A percentile compares a stretch with the other conserved stretches of the same genome.
phyloP scores from a whole-genome alignment of 1,140 invertebrate species.

The Nephila pilipes region DNA sequence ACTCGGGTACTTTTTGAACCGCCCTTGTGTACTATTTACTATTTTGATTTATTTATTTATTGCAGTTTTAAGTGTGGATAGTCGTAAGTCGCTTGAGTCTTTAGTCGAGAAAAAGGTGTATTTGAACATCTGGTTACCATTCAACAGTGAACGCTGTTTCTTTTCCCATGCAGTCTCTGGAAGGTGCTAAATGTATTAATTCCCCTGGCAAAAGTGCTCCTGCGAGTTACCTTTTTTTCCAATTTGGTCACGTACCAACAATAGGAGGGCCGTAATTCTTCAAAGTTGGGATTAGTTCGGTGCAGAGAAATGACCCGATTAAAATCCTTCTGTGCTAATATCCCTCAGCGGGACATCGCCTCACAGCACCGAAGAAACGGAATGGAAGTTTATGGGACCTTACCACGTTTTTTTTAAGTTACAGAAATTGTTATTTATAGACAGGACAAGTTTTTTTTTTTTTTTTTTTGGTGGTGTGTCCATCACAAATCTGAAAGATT shows the following conservation, averaged over 20 bases:
- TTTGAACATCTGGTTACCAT: too few species aligned
- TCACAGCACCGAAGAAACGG: not conserved
- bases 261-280: conserved; percentile 28
- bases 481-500: too few species aligned
- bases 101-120: too few species aligned
- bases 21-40: too few species aligned
- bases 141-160: too few species aligned
- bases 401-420: not conserved
- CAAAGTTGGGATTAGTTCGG: conserved; percentile 16
- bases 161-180: not conserved
- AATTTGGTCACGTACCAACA: conserved; percentile 58
- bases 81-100: too few species aligned
- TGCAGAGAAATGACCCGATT: conserved; percentile 55
- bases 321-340: conserved; percentile 50
- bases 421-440: not conserved
- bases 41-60: too few species aligned
- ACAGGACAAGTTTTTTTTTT: not conserved
- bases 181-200: conserved; percentile 19
- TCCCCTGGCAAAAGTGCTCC: not conserved
- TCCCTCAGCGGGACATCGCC: not conserved
- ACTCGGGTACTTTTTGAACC: too few species aligned
- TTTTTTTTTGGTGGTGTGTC: not conserved
- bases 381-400: not conserved
- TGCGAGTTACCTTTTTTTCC: not conserved
- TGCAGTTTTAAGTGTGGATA: too few species aligned